phyloP scores from a whole-genome alignment of 2,113 vertebrate species.

The Astur gentilis region DNA sequence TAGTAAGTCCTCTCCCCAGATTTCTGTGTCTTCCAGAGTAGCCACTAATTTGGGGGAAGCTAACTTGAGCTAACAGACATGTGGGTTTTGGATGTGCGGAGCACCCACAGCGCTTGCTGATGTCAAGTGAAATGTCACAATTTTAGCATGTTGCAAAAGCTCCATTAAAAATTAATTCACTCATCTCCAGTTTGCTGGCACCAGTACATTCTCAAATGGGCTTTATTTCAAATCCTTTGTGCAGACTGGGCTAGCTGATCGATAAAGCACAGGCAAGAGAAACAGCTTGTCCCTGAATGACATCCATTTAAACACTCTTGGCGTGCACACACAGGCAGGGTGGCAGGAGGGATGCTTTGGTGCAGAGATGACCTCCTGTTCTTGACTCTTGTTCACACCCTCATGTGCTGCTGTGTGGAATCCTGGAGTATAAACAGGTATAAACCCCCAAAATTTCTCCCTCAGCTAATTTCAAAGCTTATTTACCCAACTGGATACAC shows the following conservation, averaged over 20 bases:
- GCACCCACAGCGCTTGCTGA: background rate
- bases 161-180: background rate
- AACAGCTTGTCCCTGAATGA: background rate
- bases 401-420: background rate
- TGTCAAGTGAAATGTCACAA: background rate
- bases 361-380: background rate
- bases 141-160: background rate
- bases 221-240: background rate
- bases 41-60: background rate
- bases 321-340: background rate
- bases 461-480: conserved; percentile 37
- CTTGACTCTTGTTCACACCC: background rate
- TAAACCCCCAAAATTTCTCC: background rate
- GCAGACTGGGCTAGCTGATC: background rate
- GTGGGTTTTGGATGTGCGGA: background rate
- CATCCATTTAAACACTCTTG: background rate
- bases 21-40: background rate
- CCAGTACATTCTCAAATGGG: background rate
- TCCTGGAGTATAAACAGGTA: background rate
- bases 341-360: background rate
- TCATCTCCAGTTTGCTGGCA: background rate
- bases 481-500: background rate
- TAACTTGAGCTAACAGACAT: background rate
- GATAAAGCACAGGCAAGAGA: background rate
- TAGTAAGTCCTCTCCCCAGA: background rate